Evolutionary conservation across 2,113 vertebrate genomes (phyloP).

Genomic region (Melozone crissalis): DNA sequence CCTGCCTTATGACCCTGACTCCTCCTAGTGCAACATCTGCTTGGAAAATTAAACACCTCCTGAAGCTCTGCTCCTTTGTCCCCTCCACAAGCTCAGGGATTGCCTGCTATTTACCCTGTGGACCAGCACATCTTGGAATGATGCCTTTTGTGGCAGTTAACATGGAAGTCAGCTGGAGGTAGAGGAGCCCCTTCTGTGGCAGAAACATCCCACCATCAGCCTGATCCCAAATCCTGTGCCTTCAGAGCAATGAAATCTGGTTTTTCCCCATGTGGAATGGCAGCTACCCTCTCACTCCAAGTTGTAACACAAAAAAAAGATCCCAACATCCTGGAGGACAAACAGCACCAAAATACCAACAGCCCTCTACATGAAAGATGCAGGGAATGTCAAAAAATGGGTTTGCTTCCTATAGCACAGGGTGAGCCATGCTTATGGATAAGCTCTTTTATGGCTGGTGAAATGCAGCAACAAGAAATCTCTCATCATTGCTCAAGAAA

Average conservation of each 20-base stretch:
- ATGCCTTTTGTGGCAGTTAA: too few relatives aligned
- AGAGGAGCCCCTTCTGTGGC: background rate
- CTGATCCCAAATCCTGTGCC: background rate
- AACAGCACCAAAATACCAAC: background rate
- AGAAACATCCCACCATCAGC: background rate
- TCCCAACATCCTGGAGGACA: background rate
- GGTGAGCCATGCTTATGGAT: background rate
- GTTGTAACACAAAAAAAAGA: background rate
- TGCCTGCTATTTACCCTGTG: background rate
- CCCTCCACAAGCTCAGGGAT: background rate
- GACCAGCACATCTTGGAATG: background rate
- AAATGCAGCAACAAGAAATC: background rate
- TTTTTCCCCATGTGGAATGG: background rate
- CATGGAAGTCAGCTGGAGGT: too few relatives aligned
- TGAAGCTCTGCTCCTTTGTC: background rate
- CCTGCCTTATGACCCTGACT: background rate
- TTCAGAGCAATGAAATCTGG: background rate
- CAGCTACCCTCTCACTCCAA: background rate
- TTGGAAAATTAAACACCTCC: background rate
- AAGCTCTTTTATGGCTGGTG: background rate
- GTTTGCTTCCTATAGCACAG: background rate
- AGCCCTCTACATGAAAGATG: fast-evolving
- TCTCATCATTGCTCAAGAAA: background rate
- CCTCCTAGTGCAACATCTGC: fast-evolving
- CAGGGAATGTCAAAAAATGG: background rate